These are phyloP conservation scores for Andrena marginata DNA, from an alignment of 2,888 invertebrate species.

Conservation along the genomic window DNA sequence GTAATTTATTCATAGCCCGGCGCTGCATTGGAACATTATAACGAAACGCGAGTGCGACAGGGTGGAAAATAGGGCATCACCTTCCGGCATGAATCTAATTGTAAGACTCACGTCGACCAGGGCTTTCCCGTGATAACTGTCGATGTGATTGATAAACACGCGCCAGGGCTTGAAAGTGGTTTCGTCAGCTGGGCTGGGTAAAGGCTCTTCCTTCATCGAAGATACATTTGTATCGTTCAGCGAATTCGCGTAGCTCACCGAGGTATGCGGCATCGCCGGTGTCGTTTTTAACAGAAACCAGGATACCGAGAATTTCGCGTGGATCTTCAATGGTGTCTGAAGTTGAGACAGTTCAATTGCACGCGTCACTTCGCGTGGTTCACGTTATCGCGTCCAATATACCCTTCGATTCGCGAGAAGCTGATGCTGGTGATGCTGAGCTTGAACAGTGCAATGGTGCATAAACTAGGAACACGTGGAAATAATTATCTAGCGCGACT, in stretches of 20 bases:
- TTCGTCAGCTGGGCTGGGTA: conserved; percentile 24
- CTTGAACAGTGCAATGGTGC: no score
- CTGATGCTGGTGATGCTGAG: background rate
- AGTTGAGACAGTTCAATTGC: conserved; percentile 1
- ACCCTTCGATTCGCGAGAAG: background rate
- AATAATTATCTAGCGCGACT: no score
- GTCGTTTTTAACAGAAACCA: background rate
- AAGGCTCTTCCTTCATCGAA: background rate
- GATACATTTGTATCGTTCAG: background rate
- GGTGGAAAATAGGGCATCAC: background rate
- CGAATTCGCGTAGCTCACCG: conserved; percentile 2
- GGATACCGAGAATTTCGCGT: background rate
- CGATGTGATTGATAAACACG: conserved; percentile 88
- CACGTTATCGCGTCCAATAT: background rate
- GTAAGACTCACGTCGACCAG: conserved; percentile 83
- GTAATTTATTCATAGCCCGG: background rate
- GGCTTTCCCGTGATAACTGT: conserved; percentile 87
- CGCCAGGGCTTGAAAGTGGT: conserved; percentile 85
- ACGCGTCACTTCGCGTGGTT: conserved; percentile 13
- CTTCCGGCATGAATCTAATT: background rate
- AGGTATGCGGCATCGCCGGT: background rate
- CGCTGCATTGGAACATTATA: background rate
- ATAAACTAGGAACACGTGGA: no score
- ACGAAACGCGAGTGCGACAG: background rate
- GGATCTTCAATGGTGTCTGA: background rate